A percentile compares a stretch with the other conserved stretches of the same genome.
phyloP scores from a whole-genome alignment of 2,888 invertebrate species.

The Idaea straminata region DNA sequence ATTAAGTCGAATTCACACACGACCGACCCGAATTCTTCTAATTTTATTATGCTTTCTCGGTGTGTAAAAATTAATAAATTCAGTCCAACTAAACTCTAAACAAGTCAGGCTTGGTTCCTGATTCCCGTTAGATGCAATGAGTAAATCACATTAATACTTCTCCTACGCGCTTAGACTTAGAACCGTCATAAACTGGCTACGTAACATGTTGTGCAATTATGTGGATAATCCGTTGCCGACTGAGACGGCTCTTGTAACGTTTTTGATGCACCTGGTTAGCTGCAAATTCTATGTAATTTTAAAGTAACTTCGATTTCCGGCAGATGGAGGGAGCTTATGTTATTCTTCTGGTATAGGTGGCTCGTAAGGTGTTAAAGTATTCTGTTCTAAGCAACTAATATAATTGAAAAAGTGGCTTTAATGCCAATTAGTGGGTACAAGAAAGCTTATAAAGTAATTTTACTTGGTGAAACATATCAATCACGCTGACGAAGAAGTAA shows the following conservation, averaged over 20 bases:
- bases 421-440: too few species aligned
- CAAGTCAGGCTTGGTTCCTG: conserved; percentile 31
- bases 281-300: conserved; percentile 30
- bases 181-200: conserved; percentile 35
- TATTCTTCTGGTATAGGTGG: background rate
- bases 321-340: conserved; percentile 11
- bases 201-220: conserved; percentile 36
- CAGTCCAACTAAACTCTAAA: conserved; percentile 27
- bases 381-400: background rate
- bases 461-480: too few species aligned
- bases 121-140: conserved; percentile 40
- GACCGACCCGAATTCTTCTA: conserved; percentile 12
- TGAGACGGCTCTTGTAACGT: conserved; percentile 27
- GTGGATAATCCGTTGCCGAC: conserved; percentile 41
- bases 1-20: conserved; percentile 8
- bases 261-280: conserved; percentile 32
- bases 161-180: conserved; percentile 39
- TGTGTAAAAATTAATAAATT: conserved; percentile 27
- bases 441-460: too few species aligned
- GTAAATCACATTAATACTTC: conserved; percentile 54
- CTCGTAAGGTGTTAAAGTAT: background rate
- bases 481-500: too few species aligned
- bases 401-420: too few species aligned
- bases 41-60: conserved; percentile 18
- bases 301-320: conserved; percentile 22